Evolutionary conservation across 1,140 invertebrate genomes (phyloP).

Genomic region (Spodoptera frugiperda): DNA sequence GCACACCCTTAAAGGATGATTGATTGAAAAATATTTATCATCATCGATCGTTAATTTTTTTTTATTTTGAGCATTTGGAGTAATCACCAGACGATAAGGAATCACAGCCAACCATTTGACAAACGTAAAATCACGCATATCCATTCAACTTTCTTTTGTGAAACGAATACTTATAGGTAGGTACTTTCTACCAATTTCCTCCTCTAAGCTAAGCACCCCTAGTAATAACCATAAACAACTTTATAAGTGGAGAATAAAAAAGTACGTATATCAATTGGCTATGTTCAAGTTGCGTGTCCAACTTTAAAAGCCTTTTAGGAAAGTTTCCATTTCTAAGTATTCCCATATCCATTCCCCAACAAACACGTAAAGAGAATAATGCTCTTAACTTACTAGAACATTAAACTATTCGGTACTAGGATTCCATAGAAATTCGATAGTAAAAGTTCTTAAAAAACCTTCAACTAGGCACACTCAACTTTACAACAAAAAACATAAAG

Average conservation of each 20-base stretch:
- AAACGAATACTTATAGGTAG: background rate
- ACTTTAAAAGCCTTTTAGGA: slow-evolving; percentile 33
- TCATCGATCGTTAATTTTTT: too few species aligned
- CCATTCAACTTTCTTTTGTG: too few species aligned
- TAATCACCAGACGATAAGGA: too few species aligned
- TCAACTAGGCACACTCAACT: background rate
- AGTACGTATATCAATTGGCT: slow-evolving; percentile 10
- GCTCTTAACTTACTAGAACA: slow-evolving; percentile 25
- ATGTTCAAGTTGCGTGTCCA: slow-evolving; percentile 18
- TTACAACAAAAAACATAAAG: slow-evolving; percentile 19
- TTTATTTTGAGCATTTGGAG: too few species aligned
- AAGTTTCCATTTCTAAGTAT: slow-evolving; percentile 14
- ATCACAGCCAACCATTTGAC: too few species aligned
- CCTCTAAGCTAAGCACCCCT: background rate
- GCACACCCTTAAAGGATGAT: too few species aligned
- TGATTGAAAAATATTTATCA: too few species aligned
- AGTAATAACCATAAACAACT: slow-evolving; percentile 16
- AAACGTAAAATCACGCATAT: too few species aligned
- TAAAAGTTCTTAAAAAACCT: slow-evolving; percentile 15
- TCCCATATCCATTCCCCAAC: slow-evolving; percentile 14
- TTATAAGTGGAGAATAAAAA: background rate
- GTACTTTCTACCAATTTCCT: background rate
- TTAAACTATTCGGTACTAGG: slow-evolving; percentile 21
- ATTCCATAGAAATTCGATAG: slow-evolving; percentile 27
- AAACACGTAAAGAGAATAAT: slow-evolving; percentile 13